Evolutionary conservation across 2,113 vertebrate genomes (phyloP), one percentile per base, ranked within the genome.

Genomic region (Epinephelus fuscoguttatus): DNA sequence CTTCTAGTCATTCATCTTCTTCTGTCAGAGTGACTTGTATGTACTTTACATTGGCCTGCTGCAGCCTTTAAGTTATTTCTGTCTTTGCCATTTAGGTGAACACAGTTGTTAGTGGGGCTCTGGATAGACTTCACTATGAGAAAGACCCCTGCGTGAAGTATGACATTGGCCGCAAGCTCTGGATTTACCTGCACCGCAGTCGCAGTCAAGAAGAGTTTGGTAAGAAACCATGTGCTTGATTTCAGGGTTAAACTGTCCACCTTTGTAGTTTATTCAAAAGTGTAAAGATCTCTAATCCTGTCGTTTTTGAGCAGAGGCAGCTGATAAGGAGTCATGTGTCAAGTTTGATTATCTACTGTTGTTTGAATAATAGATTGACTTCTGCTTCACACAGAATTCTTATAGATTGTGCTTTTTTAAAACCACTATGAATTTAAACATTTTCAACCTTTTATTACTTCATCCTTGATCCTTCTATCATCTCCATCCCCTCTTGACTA

Each of bases 121-220:
- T 99, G 78, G 98, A 99, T 73, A 94, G 98, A 55, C 88, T 99
- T 2, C 98, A 99, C 83, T 99, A 99, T 19, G 98, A 99, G 91
- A 99, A 99, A 75, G 98, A 99, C 84, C 98, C 98, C 0, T 99
- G 98, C 67, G 98, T 99, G 62, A 99, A 99, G 66, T 99, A 99
- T 0, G 98, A 99, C 79, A 98, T 98, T 0, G 98, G 98, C 4
- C 97, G 97, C 47, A 99, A 99, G 90, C 91, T 99, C 47, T 99
- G 98, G 98, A 99, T 99, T 91, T 99, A 99, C 84, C 92, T 99
- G 72, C 98, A 99, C 82, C 95, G 97, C 17, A 94, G 96, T 90
- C 96, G 98, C 80, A 99, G 96, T 0, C 98, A 99, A 87, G 98
- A 99, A 37, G 98, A 99, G 91, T 99, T 99, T 76, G 98, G 98